Percentiles rank a stretch among this genome's conserved stretches.
phyloP scores from a whole-genome alignment of 2,888 invertebrate species.

The Scaptomyza flava region DNA sequence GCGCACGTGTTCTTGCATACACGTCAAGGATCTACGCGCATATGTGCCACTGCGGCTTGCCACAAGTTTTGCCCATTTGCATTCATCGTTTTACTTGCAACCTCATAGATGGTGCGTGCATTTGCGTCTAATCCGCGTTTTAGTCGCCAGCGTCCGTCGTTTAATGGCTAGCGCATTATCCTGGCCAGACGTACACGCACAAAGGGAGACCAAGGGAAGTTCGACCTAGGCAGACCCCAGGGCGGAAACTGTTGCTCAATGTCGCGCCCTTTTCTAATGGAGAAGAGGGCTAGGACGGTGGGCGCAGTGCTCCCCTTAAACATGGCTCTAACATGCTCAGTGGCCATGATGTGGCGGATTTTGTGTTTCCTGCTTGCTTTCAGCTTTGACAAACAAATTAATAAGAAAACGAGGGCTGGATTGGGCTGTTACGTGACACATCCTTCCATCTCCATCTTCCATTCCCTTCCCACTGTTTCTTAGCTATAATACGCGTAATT shows the following conservation, averaged over 20 bases:
- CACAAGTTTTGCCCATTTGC: neutral
- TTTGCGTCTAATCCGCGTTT: constrained; percentile 76
- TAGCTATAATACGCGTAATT: constrained; percentile 77
- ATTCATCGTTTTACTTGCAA: constrained; percentile 42
- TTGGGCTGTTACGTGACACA: constrained; percentile 26
- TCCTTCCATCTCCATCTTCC: neutral
- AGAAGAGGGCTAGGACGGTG: too few species aligned
- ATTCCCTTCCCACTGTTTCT: neutral
- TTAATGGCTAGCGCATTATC: constrained; percentile 46
- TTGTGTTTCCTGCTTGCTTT: constrained; percentile 55
- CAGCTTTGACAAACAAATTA: constrained; percentile 75
- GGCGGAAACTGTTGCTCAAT: constrained; percentile 51
- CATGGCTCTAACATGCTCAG: constrained; percentile 18
- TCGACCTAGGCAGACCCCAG: neutral
- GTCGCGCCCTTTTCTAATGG: constrained; percentile 6
- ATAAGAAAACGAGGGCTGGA: constrained; percentile 65
- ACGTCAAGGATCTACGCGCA: constrained; percentile 57
- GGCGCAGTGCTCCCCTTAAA: constrained; percentile 15
- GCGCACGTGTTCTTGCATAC: constrained; percentile 77
- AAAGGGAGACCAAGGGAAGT: neutral
- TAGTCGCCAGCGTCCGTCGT: constrained; percentile 52
- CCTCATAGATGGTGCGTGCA: constrained; percentile 73
- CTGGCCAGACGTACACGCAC: constrained; percentile 22
- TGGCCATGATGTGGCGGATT: constrained; percentile 68
- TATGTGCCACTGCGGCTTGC: constrained; percentile 16